phyloP scores from a whole-genome alignment of 2,113 vertebrate species.

The Lanius collurio region DNA sequence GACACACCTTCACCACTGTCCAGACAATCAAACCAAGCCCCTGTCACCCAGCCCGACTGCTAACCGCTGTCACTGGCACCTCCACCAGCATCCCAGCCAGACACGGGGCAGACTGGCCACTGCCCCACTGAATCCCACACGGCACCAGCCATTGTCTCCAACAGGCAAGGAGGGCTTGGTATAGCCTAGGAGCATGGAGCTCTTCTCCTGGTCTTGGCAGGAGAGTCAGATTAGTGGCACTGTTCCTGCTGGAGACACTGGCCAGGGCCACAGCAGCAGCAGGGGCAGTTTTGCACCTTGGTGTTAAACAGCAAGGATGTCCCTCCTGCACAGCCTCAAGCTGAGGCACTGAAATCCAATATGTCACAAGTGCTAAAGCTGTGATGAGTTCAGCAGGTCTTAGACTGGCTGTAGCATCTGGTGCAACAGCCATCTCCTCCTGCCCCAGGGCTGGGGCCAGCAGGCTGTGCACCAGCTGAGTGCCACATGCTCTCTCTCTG shows the following conservation, averaged over 20 bases:
- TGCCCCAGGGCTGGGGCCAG: background rate
- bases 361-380: background rate
- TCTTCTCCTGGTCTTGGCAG: background rate
- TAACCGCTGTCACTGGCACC: too few relatives aligned
- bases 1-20: background rate
- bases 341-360: fast-evolving
- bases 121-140: fast-evolving
- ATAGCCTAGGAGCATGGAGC: fast-evolving
- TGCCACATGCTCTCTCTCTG: background rate
- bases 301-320: background rate
- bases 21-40: background rate
- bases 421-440: background rate
- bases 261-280: background rate
- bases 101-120: fast-evolving
- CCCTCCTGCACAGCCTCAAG: background rate
- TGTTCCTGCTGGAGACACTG: fast-evolving
- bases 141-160: fast-evolving
- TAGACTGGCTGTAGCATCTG: background rate
- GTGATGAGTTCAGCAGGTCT: background rate
- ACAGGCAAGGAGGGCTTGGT: background rate
- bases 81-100: background rate
- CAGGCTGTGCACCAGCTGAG: background rate
- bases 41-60: fast-evolving
- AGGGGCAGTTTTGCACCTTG: background rate
- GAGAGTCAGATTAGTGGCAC: too few relatives aligned